phyloP scores from a whole-genome alignment of 2,113 vertebrate species.

The Bufo gargarizans region DNA sequence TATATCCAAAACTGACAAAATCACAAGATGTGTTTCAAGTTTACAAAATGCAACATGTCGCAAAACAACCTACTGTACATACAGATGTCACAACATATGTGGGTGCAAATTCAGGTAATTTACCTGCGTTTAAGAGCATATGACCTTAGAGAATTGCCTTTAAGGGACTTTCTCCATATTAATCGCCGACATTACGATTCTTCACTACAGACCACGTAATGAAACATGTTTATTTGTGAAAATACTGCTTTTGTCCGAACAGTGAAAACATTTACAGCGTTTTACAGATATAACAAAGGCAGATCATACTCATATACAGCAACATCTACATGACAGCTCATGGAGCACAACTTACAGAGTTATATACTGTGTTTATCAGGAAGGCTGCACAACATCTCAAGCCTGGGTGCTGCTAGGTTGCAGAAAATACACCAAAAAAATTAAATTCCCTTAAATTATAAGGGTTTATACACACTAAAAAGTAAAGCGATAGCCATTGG shows the following conservation, averaged over 20 bases:
- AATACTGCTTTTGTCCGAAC: slow-evolving; percentile 54
- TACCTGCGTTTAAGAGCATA: not conserved
- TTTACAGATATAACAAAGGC: slow-evolving; percentile 48
- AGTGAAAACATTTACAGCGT: slow-evolving; percentile 54
- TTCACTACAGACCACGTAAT: not conserved
- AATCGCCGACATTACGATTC: not conserved
- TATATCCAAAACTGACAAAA: not conserved
- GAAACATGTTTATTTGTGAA: slow-evolving; percentile 64
- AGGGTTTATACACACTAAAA: not conserved
- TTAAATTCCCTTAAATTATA: not conserved
- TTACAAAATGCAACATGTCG: not conserved
- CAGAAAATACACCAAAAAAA: slow-evolving; percentile 35
- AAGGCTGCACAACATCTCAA: slow-evolving; percentile 22
- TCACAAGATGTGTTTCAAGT: not conserved
- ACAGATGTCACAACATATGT: not conserved
- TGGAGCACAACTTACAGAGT: slow-evolving; percentile 32
- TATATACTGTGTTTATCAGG: slow-evolving; percentile 22
- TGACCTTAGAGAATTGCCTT: not conserved
- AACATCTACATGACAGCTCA: slow-evolving; percentile 43
- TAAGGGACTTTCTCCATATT: not conserved
- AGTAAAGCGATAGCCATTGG: slow-evolving; percentile 7
- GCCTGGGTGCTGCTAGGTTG: slow-evolving; percentile 9
- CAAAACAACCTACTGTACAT: not conserved
- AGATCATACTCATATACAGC: slow-evolving; percentile 45
- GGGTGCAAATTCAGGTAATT: not conserved